Evolutionary conservation across 2,797 vertebrate species (phyloP).

Genomic region (Tauraco hartlaubi): DNA sequence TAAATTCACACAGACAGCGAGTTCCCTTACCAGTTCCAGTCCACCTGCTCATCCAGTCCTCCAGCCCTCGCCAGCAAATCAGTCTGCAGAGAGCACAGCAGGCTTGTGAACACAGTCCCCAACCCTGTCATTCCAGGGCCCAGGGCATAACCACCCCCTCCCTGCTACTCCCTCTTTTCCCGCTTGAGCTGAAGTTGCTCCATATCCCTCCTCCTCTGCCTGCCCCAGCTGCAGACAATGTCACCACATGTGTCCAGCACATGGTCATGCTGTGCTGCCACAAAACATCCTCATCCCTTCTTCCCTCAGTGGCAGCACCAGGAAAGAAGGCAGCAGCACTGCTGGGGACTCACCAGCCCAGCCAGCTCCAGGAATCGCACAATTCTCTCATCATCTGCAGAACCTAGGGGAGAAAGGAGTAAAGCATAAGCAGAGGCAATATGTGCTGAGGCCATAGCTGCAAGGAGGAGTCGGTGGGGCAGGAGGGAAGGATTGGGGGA

Average conservation of each 20-base stretch:
- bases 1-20: neutral
- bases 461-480: neutral
- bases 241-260: neutral
- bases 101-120: neutral
- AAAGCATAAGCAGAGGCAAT: neutral
- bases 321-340: neutral
- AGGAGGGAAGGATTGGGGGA: neutral
- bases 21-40: slow-evolving; percentile 94
- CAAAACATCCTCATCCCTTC: neutral
- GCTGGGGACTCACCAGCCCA: slow-evolving; percentile 88
- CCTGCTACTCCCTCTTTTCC: neutral
- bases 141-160: neutral
- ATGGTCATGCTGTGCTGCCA: neutral
- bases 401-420: slow-evolving; percentile 77
- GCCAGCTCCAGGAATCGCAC: slow-evolving; percentile 88
- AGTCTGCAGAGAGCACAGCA: slow-evolving; percentile 80
- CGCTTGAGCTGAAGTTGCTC: neutral
- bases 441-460: neutral
- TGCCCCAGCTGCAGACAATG: neutral
- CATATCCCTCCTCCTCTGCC: neutral
- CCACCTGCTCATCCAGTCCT: slow-evolving; percentile 91
- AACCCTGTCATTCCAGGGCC: neutral
- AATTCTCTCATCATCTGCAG: slow-evolving; percentile 92
- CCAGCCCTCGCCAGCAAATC: slow-evolving; percentile 88
- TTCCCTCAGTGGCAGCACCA: neutral